Conservation (phyloP, 2,797 vertebrate species). For the Halcyon smyrnensis region DNA sequence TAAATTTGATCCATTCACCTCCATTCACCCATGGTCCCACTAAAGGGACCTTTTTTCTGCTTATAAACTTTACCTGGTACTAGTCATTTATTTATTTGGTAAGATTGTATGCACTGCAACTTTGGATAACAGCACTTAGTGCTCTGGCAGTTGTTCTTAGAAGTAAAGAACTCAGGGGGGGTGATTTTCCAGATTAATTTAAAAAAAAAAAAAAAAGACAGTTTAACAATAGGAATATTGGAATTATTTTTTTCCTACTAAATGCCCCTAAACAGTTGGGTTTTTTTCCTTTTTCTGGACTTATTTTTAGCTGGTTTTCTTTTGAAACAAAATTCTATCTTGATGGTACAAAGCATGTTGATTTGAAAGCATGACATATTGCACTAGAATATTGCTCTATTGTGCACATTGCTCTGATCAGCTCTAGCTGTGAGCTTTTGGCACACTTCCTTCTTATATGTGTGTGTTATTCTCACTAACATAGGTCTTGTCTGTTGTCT, state of each 20-base stretch:
- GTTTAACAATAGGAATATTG: background rate
- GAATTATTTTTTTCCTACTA: background rate
- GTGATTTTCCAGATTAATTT: background rate
- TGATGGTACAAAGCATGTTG: background rate
- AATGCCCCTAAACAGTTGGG: background rate
- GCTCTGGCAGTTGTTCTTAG: background rate
- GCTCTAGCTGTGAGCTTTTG: background rate
- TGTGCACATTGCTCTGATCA: background rate
- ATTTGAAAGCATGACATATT: background rate
- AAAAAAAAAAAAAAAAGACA: background rate
- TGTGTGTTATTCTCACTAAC: fast-evolving
- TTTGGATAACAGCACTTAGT: background rate
- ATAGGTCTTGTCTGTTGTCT: background rate
- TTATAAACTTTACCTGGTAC: background rate
- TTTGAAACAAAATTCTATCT: background rate
- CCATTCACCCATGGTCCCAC: background rate
- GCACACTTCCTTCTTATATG: fast-evolving
- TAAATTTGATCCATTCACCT: background rate
- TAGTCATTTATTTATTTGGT: background rate
- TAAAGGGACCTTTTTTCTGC: background rate
- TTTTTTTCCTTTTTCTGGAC: background rate
- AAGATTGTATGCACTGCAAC: background rate
- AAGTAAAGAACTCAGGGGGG: background rate
- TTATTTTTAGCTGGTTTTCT: background rate
- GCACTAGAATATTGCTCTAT: background rate